Percentiles rank a stretch among this genome's conserved stretches.
Conservation (phyloP, 1,140 invertebrate species). For the Papilio polyxenes region DNA sequence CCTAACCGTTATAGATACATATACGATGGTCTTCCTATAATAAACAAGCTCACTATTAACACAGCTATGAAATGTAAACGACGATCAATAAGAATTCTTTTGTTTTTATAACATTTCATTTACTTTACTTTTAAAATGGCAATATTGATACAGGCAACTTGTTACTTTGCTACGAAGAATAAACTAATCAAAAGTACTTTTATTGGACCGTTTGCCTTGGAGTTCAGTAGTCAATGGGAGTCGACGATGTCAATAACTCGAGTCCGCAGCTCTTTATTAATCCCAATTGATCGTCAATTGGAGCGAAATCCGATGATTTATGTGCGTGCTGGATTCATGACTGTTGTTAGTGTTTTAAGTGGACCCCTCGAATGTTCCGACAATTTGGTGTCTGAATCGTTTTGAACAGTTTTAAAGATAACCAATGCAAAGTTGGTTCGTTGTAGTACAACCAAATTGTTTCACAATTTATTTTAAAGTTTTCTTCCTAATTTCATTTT, state of each 20-base stretch:
- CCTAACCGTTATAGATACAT: constrained; percentile 58
- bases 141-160: neutral
- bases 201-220: constrained; percentile 51
- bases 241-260: constrained; percentile 64
- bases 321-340: constrained; percentile 41
- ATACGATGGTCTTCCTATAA: constrained; percentile 51
- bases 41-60: neutral
- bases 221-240: constrained; percentile 61
- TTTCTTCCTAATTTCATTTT: neutral
- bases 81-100: neutral
- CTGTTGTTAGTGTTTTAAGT: constrained; percentile 8
- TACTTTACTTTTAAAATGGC: neutral
- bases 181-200: neutral
- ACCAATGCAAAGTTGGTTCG: neutral
- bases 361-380: neutral
- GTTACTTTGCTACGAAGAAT: neutral
- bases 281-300: constrained; percentile 73
- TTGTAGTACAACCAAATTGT: neutral
- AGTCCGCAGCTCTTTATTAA: constrained; percentile 63
- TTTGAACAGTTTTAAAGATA: neutral
- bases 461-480: neutral
- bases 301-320: constrained; percentile 59
- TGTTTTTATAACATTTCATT: neutral
- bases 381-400: neutral
- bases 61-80: neutral